Base-by-base conservation (phyloP, 2,113 vertebrate species). In the Taurulus bubalis region DNA sequence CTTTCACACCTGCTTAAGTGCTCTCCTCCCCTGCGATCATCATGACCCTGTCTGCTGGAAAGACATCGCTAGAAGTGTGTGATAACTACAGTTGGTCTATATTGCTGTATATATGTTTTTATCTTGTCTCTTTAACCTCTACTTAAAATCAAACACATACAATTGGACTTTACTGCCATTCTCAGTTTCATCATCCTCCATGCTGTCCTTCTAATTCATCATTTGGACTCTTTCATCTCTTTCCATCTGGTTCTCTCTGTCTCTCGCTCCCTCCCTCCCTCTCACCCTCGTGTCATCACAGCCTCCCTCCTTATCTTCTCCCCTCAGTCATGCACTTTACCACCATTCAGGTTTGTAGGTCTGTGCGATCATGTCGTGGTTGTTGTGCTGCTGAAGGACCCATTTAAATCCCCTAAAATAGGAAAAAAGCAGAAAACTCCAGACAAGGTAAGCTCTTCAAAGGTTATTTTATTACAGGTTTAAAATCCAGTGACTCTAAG, bases 361-460 rank as follows among this genome's bases (percentile, higher is more conserved):
- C 58, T 77, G 60, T 18, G n/a, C 0, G 1, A 45, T 77, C 45
- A 53, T 40, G 38, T 59, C 66, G 77, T 72, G 71, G 53, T 22
- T 59, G 32, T 14, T 56, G 40, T 56, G 78, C 40, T 22, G 26
- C 60, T 67, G 30, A 69, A 47, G 66, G 24, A 65, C 12, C 9
- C 10, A n/a, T 20, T 18, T 26, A 34, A 3, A 36, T 47, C 28
- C 2, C 1, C 8, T 30, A 3, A 45, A 45, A 38, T 26, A 40
- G 55, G 20, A 73, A 80, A 59, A 18, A 18, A 38, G 1, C 47
- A 47, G 6, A 18, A 73, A 49, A 6, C 22, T 7, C 63, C 65
- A 2, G 3, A 24, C 45, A 40, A 11, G 89, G 92, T 93, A 91
- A 90, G 86, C 1, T 59, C 6, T 42, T 66, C 0, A n/a, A 74